Evolutionary conservation across 2,888 invertebrate genomes (phyloP).

Genomic region (Troides aeacus): DNA sequence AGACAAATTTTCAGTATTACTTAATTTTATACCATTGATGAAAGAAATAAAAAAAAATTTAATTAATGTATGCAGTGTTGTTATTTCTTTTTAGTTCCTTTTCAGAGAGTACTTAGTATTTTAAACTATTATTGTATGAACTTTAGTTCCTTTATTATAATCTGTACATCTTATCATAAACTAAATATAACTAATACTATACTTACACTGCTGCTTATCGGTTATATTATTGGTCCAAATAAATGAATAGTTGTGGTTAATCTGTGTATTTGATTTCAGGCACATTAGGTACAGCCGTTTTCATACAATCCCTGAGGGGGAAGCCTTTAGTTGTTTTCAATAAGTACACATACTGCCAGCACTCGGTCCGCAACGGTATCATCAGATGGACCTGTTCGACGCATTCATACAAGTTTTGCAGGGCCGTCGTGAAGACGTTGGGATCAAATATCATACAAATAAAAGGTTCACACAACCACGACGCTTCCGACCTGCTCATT

Average conservation of each 20-base stretch:
- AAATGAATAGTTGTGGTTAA: slow-evolving; percentile 7
- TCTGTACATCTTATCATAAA: no score
- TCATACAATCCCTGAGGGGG: slow-evolving; percentile 66
- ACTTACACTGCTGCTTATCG: not conserved
- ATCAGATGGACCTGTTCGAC: slow-evolving; percentile 72
- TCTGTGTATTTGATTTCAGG: slow-evolving; percentile 16
- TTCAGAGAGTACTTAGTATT: no score
- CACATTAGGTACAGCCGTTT: slow-evolving; percentile 49
- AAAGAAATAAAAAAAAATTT: not conserved
- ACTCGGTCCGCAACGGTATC: slow-evolving; percentile 58
- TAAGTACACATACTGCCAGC: slow-evolving; percentile 66
- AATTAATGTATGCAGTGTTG: slow-evolving; percentile 29
- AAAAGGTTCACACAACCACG: slow-evolving; percentile 66
- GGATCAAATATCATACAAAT: slow-evolving; percentile 60
- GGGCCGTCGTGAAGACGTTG: slow-evolving; percentile 66
- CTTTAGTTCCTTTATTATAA: no score
- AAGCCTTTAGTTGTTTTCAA: slow-evolving; percentile 64
- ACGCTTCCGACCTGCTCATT: slow-evolving; percentile 60
- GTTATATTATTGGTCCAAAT: not conserved
- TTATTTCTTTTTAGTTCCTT: no score
- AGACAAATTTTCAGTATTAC: slow-evolving; percentile 58
- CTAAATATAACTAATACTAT: no score
- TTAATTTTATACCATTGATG: slow-evolving; percentile 48
- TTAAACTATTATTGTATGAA: no score
- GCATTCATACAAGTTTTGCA: slow-evolving; percentile 70